These are phyloP conservation scores for Holocentrus rufus DNA, from an alignment of 2,797 vertebrate species.

Conservation along the genomic window DNA sequence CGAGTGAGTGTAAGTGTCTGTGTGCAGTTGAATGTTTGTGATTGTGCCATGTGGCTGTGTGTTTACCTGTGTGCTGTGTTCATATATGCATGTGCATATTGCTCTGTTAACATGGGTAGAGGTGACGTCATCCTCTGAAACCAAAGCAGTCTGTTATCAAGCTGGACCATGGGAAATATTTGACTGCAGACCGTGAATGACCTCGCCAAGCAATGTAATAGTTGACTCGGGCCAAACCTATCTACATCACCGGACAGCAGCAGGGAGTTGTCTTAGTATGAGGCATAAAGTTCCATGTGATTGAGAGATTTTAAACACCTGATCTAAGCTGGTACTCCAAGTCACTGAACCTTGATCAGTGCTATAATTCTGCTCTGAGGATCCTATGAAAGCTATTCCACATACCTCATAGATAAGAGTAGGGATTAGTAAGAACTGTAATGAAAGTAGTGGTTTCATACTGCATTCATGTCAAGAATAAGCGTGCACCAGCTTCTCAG, in stretches of 20 bases:
- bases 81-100: not conserved
- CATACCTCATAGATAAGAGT: too few species aligned
- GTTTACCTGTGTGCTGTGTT: not conserved
- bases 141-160: slow-evolving; percentile 21
- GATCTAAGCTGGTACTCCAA: not conserved
- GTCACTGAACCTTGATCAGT: slow-evolving; percentile 14
- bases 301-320: not conserved
- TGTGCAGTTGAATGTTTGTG: not conserved
- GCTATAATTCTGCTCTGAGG: slow-evolving; percentile 18
- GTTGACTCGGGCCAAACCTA: slow-evolving; percentile 27
- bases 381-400: too few species aligned
- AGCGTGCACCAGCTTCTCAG: too few species aligned
- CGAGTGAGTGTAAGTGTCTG: slow-evolving; percentile 3
- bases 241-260: slow-evolving; percentile 28
- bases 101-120: slow-evolving; percentile 14
- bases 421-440: too few species aligned
- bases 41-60: too few species aligned
- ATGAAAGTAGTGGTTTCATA: too few species aligned
- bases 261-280: not conserved
- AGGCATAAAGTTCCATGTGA: not conserved
- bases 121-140: slow-evolving; percentile 18
- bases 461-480: too few species aligned
- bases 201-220: slow-evolving; percentile 32
- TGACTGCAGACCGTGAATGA: slow-evolving; percentile 28
- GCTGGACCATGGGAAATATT: slow-evolving; percentile 38